Base-by-base conservation (phyloP, 2,797 vertebrate genomes). In the Eulemur rubriventer region DNA sequence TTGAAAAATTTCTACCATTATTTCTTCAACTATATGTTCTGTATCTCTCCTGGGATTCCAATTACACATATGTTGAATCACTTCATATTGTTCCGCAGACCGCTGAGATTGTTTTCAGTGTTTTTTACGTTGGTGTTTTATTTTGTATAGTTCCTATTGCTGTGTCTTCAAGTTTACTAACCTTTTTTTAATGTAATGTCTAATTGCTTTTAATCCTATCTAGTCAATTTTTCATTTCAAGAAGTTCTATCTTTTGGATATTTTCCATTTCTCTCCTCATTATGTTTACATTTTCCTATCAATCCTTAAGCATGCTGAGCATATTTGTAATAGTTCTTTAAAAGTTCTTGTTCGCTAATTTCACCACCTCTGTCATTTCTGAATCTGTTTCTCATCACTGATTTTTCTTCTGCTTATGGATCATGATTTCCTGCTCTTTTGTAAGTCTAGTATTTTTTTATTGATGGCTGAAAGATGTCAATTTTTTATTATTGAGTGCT, bases 181-280 rank as follows among this genome's bases (percentile, higher is more conserved):
- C 16, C 13, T 69, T 81, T 92, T 69, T 28, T 69, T 55, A 16
- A 30, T 35, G 30, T 24, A 55, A 4, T 72, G 13, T 92, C 72
- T 50, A 59, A 67, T 48, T 38, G 22, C 41, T 78, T 57, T 88
- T 73, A 57, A 84, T 80, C 33, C 17, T 2, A 61, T 17, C 50
- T 13, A 63, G 16, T 95, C 22, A 63, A 33, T 78, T 50, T 87
- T 95, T 88, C 30, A 67, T 83, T 86, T 94, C 65, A 50, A 89
- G 65, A 78, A 91, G 35, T 88, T 93, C 43, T 70, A 38, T 84
- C 33, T 65, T 79, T 69, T 75, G 46, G 1, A 35, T 83, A 20
- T 67, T 79, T 89, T 38, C 22, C 6, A 22, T 83, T 24, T 89
- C 18, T 63, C 22, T 75, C 41, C 5, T 41, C 11, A n/a, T 50